Evolutionary conservation across 2,888 invertebrate species (phyloP).

Genomic region (Tipula vernalis): DNA sequence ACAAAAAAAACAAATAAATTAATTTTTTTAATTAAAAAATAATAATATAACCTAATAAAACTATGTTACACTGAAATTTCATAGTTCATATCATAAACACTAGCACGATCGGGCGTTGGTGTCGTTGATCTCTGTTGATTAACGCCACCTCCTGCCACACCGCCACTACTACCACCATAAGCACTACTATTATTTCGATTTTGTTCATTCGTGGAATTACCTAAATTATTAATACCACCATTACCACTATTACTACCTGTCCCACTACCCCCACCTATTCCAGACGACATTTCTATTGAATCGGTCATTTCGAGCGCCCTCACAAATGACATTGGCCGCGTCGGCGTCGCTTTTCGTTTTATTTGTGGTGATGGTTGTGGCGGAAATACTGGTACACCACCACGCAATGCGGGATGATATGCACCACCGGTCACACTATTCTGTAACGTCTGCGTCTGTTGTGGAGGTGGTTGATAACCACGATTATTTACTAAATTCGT

Average conservation of each 20-base stretch:
- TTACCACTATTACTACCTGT: not conserved
- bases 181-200: constrained; percentile 16
- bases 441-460: constrained; percentile 7
- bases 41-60: not conserved
- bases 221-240: not conserved
- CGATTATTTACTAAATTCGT: constrained; percentile 15
- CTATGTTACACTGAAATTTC: constrained; percentile 79
- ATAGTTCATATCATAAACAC: constrained; percentile 90
- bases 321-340: constrained; percentile 76
- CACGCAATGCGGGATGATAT: constrained; percentile 49
- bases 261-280: constrained; percentile 17
- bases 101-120: constrained; percentile 69
- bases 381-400: constrained; percentile 58
- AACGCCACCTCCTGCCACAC: constrained; percentile 10
- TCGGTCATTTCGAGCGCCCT: constrained; percentile 83
- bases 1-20: constrained; percentile 7
- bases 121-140: constrained; percentile 36
- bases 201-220: constrained; percentile 18
- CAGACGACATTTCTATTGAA: constrained; percentile 63
- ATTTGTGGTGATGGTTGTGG: constrained; percentile 44
- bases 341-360: constrained; percentile 41
- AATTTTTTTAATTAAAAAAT: not conserved
- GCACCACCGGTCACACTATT: constrained; percentile 22
- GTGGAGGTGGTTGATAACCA: constrained; percentile 20
- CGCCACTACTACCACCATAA: constrained; percentile 12